Evolutionary conservation across 2,888 invertebrate species (phyloP).

Genomic region (Eretmocerus hayati): DNA sequence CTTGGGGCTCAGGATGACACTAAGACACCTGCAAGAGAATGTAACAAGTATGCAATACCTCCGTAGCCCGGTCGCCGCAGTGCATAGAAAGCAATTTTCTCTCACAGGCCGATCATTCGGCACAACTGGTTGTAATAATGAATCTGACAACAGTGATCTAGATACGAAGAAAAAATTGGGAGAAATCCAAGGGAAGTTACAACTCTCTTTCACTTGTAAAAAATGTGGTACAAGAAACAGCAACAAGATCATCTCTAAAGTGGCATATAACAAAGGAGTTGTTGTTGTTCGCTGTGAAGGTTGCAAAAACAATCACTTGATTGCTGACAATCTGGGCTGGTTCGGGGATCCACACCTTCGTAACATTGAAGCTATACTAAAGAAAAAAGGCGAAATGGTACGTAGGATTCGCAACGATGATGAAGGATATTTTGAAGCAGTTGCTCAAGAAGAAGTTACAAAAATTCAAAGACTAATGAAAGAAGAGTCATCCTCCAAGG

Average conservation of each 20-base stretch:
- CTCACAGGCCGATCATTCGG: neutral
- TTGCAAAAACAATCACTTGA: constrained; percentile 84
- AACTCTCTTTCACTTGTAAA: constrained; percentile 81
- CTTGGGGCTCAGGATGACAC: constrained; percentile 8
- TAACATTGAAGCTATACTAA: constrained; percentile 88
- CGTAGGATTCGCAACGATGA: constrained; percentile 47
- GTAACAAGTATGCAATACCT: constrained; percentile 8
- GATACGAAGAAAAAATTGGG: constrained; percentile 29
- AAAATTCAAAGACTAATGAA: constrained; percentile 13
- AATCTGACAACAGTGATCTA: neutral
- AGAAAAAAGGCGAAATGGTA: constrained; percentile 80
- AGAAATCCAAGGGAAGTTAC: constrained; percentile 55
- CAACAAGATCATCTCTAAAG: constrained; percentile 73
- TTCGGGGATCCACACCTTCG: constrained; percentile 69
- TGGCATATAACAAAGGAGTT: constrained; percentile 80
- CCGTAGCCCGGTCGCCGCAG: neutral
- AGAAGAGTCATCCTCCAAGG: constrained; percentile 1
- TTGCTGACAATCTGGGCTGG: constrained; percentile 95
- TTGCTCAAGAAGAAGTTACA: constrained; percentile 42
- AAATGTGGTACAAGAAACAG: constrained; percentile 69
- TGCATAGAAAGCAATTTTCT: constrained; percentile 6
- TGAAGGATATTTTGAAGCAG: constrained; percentile 50
- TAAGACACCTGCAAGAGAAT: constrained; percentile 8
- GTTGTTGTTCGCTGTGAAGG: constrained; percentile 86
- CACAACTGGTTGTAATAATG: neutral